A percentile compares a stretch with the other conserved stretches of the same genome.
phyloP scores from a whole-genome alignment of 30 jellyfish, hydroid and myxozoan species.

The Turritopsis rubra region DNA sequence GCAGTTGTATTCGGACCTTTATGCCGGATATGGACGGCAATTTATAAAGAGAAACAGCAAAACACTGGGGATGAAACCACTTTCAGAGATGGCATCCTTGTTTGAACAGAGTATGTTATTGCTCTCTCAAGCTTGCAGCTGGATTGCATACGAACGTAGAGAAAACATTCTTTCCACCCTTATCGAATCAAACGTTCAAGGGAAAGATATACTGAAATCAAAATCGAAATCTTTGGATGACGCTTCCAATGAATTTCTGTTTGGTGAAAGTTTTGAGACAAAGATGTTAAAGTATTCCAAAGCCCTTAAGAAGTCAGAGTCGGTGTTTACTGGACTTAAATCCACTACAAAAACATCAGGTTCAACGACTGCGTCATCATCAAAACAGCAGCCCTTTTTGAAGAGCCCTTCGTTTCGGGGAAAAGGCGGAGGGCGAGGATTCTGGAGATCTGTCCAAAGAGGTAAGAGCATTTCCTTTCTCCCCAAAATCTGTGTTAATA shows the following conservation, averaged over 20 bases:
- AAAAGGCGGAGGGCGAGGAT: conserved; percentile 9
- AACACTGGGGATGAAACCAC: background rate
- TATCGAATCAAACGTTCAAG: background rate
- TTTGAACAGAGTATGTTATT: conserved; percentile 8
- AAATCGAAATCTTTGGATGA: conserved; percentile 12
- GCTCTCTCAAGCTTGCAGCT: background rate
- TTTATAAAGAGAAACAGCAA: background rate
- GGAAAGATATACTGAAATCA: background rate
- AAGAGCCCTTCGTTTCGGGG: conserved; percentile 20
- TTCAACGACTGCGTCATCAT: background rate
- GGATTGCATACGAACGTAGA: background rate
- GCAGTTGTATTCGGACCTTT: background rate
- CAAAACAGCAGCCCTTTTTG: background rate
- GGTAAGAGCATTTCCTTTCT: conserved; percentile 8
- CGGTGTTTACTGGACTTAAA: background rate
- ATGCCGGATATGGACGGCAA: background rate
- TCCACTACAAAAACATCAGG: background rate
- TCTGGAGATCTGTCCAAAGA: no score
- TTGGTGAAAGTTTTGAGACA: background rate
- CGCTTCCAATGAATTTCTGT: background rate
- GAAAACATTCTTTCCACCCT: background rate
- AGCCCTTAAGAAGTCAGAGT: conserved; percentile 14
- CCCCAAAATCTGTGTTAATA: background rate
- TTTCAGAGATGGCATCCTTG: conserved; percentile 3
- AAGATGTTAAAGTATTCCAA: background rate